Evolutionary conservation across 2,113 vertebrate species (phyloP).

Genomic region (Spea bombifrons): DNA sequence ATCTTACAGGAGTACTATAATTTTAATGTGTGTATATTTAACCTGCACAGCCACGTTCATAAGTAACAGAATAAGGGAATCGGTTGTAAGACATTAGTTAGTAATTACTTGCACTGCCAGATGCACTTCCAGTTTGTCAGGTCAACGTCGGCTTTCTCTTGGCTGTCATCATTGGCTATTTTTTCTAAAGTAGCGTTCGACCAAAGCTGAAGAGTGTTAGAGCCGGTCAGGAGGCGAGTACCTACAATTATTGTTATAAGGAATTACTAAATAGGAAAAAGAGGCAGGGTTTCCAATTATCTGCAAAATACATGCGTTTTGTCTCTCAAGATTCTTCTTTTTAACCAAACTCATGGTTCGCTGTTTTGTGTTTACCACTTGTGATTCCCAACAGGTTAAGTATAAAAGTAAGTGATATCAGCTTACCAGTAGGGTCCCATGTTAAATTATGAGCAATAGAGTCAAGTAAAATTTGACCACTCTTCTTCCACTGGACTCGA

Average conservation of each 20-base stretch:
- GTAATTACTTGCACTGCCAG: constrained; percentile 90
- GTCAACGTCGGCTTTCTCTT: constrained; percentile 54
- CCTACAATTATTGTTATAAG: constrained; percentile 60
- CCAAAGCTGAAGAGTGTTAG: constrained; percentile 86
- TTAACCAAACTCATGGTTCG: too few relatives aligned
- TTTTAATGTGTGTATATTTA: too few relatives aligned
- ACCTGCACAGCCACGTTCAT: too few relatives aligned
- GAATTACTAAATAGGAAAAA: too few relatives aligned
- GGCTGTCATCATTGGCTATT: constrained; percentile 57
- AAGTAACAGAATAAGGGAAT: not conserved
- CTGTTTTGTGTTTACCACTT: too few relatives aligned
- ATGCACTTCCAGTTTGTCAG: constrained; percentile 81
- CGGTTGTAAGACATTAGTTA: not conserved
- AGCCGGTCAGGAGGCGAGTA: constrained; percentile 85
- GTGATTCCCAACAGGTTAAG: not conserved
- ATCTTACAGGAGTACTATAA: too few relatives aligned
- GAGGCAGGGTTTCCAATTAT: too few relatives aligned
- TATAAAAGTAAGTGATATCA: not conserved
- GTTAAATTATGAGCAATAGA: constrained; percentile 82
- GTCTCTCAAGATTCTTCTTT: too few relatives aligned
- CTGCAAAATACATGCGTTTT: too few relatives aligned
- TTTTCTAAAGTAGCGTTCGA: constrained; percentile 63
- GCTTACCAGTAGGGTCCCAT: constrained; percentile 90
- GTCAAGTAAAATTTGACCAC: constrained; percentile 83
- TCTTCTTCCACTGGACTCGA: constrained; percentile 92